Percentiles rank a stretch among this genome's conserved stretches.
Evolutionary conservation across 2,113 vertebrate genomes (phyloP).

Genomic region (Triplophysa dalaica): DNA sequence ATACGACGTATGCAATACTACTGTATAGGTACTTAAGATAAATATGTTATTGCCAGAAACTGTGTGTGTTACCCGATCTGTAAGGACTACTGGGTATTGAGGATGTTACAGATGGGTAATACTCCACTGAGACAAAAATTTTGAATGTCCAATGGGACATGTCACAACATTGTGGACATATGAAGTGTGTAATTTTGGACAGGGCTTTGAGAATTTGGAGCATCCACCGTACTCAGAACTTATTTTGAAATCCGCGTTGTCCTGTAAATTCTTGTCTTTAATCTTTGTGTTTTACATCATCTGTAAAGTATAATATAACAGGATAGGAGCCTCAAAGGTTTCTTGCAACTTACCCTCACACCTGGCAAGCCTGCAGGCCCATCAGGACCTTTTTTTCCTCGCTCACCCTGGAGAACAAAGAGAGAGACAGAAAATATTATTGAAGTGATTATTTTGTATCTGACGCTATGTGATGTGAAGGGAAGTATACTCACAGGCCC

Average conservation of each 20-base stretch:
- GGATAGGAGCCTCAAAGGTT: neutral
- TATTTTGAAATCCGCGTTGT: neutral
- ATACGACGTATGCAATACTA: no score
- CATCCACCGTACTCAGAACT: neutral
- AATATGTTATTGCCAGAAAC: no score
- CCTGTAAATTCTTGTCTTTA: neutral
- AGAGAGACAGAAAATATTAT: neutral
- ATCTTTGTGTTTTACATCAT: neutral
- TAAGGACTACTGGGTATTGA: no score
- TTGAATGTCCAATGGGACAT: no score
- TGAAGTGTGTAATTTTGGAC: neutral
- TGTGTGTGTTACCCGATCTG: no score
- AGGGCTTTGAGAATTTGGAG: neutral
- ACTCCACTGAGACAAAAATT: no score
- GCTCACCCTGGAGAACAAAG: conserved; percentile 77
- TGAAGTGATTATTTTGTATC: neutral
- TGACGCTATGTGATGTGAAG: neutral
- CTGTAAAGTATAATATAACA: neutral
- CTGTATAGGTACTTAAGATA: no score
- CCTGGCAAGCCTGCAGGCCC: conserved; percentile 84
- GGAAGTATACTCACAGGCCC: conserved; percentile 82
- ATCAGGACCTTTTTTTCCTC: conserved; percentile 78
- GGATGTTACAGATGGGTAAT: no score
- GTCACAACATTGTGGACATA: neutral
- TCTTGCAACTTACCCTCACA: conserved; percentile 79